Evolutionary conservation across 2,113 vertebrate species (phyloP).

Genomic region (Talpa occidentalis): DNA sequence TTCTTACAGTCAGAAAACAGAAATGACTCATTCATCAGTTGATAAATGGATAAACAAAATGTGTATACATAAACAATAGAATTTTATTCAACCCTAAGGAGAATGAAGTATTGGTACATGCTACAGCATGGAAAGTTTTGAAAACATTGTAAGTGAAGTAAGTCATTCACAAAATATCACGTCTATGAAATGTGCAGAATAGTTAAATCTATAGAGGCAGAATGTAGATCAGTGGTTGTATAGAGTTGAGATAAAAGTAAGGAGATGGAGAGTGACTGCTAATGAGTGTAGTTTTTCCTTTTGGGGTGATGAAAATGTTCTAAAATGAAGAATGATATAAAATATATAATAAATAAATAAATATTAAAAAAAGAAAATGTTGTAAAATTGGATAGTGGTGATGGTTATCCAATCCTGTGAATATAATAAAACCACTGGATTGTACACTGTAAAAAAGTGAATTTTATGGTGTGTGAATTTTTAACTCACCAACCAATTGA

Average conservation of each 20-base stretch:
- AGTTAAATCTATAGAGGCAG: not conserved
- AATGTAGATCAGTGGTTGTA: not conserved
- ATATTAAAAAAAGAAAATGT: too few relatives aligned
- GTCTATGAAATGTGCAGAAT: not conserved
- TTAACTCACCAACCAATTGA: not conserved
- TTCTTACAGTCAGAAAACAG: not conserved
- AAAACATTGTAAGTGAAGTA: not conserved
- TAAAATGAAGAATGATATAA: not conserved
- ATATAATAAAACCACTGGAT: not conserved
- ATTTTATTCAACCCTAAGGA: not conserved
- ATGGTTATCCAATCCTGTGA: too few relatives aligned
- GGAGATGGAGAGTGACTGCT: not conserved
- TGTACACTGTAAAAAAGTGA: not conserved
- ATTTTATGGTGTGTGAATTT: not conserved
- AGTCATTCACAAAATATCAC: not conserved
- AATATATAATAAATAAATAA: too few relatives aligned
- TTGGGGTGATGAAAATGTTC: not conserved
- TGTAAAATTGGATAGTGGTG: too few relatives aligned
- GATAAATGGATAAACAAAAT: not conserved
- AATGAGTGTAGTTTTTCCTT: not conserved
- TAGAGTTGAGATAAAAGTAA: not conserved
- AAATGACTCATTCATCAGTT: not conserved
- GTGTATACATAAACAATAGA: not conserved
- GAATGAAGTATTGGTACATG: not conserved
- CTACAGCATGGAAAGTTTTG: not conserved